These are phyloP conservation scores for Adoxophyes honmai DNA, from an alignment of 1,140 invertebrate genomes.

Conservation along the genomic window DNA sequence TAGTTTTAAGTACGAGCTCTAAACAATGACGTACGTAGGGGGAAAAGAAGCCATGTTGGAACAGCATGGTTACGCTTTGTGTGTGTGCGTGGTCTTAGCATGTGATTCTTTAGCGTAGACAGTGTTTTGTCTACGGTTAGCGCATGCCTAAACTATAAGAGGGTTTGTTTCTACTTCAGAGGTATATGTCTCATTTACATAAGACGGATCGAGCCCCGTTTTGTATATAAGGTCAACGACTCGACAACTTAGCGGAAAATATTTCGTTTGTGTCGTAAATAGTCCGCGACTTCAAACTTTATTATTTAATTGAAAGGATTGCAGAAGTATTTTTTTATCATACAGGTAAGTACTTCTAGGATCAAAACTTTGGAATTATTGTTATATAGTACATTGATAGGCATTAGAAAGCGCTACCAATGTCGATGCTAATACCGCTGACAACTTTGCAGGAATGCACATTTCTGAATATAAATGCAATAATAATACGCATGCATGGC, in stretches of 20 bases:
- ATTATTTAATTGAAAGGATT: no score
- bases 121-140: background rate
- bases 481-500: constrained; percentile 30
- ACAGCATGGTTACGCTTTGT: background rate
- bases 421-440: no score
- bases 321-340: no score
- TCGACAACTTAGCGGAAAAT: no score
- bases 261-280: no score
- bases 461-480: constrained; percentile 13
- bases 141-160: background rate
- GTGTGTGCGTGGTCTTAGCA: background rate
- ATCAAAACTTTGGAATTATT: no score
- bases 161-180: background rate
- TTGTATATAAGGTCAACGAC: no score
- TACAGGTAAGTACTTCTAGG: no score
- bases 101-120: background rate
- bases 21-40: constrained; percentile 35
- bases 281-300: no score
- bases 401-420: no score
- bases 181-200: constrained; percentile 6
- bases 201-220: background rate
- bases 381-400: no score
- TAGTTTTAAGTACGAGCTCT: constrained; percentile 61
- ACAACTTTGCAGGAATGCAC: no score
- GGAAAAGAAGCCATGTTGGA: constrained; percentile 4